Percentiles rank a stretch among this genome's conserved stretches.
phyloP scores from a whole-genome alignment of 1,140 invertebrate species.

The Leucophenga varia region DNA sequence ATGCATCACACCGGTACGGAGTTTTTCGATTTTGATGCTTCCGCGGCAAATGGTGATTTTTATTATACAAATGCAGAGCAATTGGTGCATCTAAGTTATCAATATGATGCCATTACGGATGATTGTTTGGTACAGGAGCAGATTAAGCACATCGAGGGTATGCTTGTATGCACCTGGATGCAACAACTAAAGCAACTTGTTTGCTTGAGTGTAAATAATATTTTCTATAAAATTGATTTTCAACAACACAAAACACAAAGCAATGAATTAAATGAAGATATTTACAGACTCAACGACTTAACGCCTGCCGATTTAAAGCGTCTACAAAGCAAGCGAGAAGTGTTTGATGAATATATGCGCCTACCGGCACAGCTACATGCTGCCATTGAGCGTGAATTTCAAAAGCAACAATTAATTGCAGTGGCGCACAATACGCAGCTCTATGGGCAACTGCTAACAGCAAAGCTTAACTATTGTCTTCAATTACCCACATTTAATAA shows the following conservation, averaged over 20 bases:
- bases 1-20: constrained; percentile 29
- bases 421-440: constrained; percentile 16
- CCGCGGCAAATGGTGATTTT: constrained; percentile 25
- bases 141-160: constrained; percentile 27
- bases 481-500: constrained; percentile 17
- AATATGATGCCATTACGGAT: constrained; percentile 27
- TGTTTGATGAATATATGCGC: constrained; percentile 20
- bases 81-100: constrained; percentile 28
- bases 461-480: constrained; percentile 17
- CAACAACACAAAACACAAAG: not conserved
- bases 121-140: constrained; percentile 23
- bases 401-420: constrained; percentile 37
- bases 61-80: constrained; percentile 42
- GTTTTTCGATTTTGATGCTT: constrained; percentile 34
- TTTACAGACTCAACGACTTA: constrained; percentile 14
- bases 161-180: constrained; percentile 40
- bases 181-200: constrained; percentile 31
- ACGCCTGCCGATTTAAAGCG: constrained; percentile 15
- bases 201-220: constrained; percentile 47
- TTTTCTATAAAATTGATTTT: constrained; percentile 44
- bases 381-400: constrained; percentile 26
- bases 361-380: constrained; percentile 19
- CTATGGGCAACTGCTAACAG: constrained; percentile 2
- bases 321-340: constrained; percentile 19
- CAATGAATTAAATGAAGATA: not conserved